Evolutionary conservation across 2,113 vertebrate genomes (phyloP).

Genomic region (Halcyon senegalensis): DNA sequence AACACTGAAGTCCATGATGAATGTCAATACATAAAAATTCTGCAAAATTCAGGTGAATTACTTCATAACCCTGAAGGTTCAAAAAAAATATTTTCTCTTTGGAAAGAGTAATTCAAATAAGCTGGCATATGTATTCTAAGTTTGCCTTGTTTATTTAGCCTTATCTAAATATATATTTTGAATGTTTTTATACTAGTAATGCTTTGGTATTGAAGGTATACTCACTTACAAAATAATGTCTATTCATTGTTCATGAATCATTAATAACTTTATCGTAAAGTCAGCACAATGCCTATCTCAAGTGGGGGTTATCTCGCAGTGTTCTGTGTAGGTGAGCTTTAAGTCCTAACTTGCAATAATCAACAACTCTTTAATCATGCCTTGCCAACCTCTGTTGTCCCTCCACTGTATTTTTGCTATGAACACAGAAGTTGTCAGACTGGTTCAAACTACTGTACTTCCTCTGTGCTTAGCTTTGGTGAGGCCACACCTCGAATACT

Average conservation of each 20-base stretch:
- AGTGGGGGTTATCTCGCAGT: background rate
- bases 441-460: background rate
- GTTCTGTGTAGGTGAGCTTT: background rate
- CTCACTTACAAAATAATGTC: background rate
- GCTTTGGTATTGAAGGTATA: background rate
- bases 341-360: background rate
- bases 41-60: background rate
- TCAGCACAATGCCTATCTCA: background rate
- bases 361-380: background rate
- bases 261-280: slow-evolving; percentile 7
- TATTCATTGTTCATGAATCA: background rate
- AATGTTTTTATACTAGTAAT: background rate
- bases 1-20: background rate
- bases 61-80: background rate
- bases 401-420: background rate
- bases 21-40: background rate
- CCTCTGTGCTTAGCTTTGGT: too few species aligned
- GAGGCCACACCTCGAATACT: too few species aligned
- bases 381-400: background rate
- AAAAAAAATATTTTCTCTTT: background rate
- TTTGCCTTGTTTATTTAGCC: background rate
- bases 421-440: background rate
- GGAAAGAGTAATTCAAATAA: background rate
- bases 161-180: slow-evolving; percentile 7
- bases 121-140: background rate